phyloP scores from a whole-genome alignment of 2,888 invertebrate genomes.

The Scotopteryx bipunctaria region DNA sequence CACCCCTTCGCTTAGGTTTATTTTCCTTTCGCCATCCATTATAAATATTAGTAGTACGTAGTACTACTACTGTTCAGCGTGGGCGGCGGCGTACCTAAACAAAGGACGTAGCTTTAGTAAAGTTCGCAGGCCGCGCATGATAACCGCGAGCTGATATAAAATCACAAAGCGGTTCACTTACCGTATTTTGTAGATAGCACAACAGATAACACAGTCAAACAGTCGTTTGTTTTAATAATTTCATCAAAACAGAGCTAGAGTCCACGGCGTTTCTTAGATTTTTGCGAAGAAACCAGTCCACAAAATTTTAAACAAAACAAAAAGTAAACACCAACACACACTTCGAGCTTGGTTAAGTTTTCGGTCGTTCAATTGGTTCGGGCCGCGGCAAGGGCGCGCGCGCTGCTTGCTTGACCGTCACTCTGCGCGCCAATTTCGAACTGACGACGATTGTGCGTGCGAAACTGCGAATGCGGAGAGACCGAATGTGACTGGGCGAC shows the following conservation, averaged over 20 bases:
- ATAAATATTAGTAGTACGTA: slow-evolving; percentile 50
- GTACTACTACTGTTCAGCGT: slow-evolving; percentile 63
- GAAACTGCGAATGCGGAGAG: slow-evolving; percentile 39
- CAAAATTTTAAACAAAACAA: slow-evolving; percentile 51
- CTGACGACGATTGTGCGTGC: slow-evolving; percentile 45
- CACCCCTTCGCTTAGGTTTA: slow-evolving; percentile 69
- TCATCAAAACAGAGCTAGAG: slow-evolving; percentile 19
- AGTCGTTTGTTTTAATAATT: slow-evolving; percentile 6
- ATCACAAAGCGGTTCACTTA: slow-evolving; percentile 50
- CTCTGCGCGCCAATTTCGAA: slow-evolving; percentile 76
- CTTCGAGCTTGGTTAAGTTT: slow-evolving; percentile 34
- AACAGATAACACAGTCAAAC: slow-evolving; percentile 15
- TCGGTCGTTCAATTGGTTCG: slow-evolving; percentile 44
- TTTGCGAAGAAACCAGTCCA: slow-evolving; percentile 43
- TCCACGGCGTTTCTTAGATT: slow-evolving; percentile 26
- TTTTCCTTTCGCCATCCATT: slow-evolving; percentile 74
- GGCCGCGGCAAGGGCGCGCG: slow-evolving; percentile 54
- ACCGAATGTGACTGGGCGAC: slow-evolving; percentile 26
- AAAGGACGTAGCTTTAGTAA: slow-evolving; percentile 72
- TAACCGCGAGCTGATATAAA: slow-evolving; percentile 64
- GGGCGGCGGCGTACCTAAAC: slow-evolving; percentile 66
- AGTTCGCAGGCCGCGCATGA: slow-evolving; percentile 61
- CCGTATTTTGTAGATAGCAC: slow-evolving; percentile 37
- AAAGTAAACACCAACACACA: slow-evolving; percentile 56
- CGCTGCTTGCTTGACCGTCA: slow-evolving; percentile 52